Evolutionary conservation across 2,797 vertebrate genomes (phyloP), one percentile per base, ranked within the genome.

Genomic region (Notolabrus celidotus): DNA sequence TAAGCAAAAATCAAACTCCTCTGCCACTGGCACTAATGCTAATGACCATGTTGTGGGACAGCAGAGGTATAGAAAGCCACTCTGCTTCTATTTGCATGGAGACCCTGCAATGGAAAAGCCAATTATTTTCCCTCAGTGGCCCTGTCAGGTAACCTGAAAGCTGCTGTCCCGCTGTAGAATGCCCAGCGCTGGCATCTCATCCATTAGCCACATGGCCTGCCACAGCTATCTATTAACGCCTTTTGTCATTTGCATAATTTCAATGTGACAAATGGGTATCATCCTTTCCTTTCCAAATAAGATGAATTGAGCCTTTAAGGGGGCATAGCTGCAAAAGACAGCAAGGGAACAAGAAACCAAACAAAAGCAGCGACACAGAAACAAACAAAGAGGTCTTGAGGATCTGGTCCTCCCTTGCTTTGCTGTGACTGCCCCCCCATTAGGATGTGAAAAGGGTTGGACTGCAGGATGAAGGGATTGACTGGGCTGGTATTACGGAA

Each of bases 171-270:
- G 80, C 83, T 85, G 85, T 36, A 86, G 86, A 91, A 90, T 88
- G 87, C 87, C 83, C 85, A 67, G 71, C 67, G 29, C 88, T 84
- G 88, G 87, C 89, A 88, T 88, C 89, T 85, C 92, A 94, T 92
- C 91, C 90, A 92, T 95, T 93, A 94, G 85, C 89, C 84, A 53
- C 71, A 79, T 85, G 88, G 86, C 84, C 88, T 33, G 78, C 84
- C 86, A 67, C 74, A 69, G 75, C 92, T 91, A 91, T 93, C 92
- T 92, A 91, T 92, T 93, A 92, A 90, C 74, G 85, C 85, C 85
- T 87, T 89, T 87, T 93, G 83, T 91, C 88, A 93, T 94, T 92
- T 94, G 90, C 93, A 93, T 94, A 93, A 93, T 94, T 93, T 91
- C 91, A 92, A 91, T 65, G 79, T 92, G 92, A 93, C 90, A 92